Conservation (phyloP, 2,797 vertebrate species). For the Enteromius argenteus region DNA sequence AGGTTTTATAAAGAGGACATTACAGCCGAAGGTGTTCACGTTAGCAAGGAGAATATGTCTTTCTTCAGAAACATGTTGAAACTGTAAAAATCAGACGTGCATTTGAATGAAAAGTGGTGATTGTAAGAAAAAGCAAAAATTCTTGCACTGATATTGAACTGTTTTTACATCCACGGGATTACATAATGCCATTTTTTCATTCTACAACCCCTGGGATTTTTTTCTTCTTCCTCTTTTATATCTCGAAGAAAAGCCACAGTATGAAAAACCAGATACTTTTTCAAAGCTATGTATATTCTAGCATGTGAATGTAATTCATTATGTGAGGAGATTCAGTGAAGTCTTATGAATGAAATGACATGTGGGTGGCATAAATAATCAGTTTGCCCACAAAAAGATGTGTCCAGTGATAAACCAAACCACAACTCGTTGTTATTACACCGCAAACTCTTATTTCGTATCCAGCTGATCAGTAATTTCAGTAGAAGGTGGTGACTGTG, state of each 20-base stretch:
- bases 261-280: slow-evolving; percentile 8
- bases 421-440: not conserved
- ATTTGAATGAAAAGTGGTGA: not conserved
- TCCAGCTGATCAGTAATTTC: slow-evolving; percentile 13
- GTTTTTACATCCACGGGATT: not conserved
- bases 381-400: not conserved
- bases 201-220: not conserved
- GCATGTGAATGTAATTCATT: slow-evolving; percentile 52
- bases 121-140: slow-evolving; percentile 20
- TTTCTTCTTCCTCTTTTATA: not conserved
- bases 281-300: slow-evolving; percentile 27
- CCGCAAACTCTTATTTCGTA: slow-evolving; percentile 1
- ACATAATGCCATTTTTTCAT: not conserved
- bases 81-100: slow-evolving; percentile 8
- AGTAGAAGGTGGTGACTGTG: not conserved
- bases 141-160: not conserved
- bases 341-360: slow-evolving; percentile 33
- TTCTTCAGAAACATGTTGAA: not conserved
- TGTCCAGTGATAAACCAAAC: slow-evolving; percentile 33
- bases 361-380: not conserved
- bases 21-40: not conserved
- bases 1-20: slow-evolving; percentile 6
- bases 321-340: slow-evolving; percentile 18
- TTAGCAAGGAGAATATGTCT: slow-evolving; percentile 17
- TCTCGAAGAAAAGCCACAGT: slow-evolving; percentile 13